Evolutionary conservation across 1,140 invertebrate species (phyloP).

Genomic region (Idris sp.): DNA sequence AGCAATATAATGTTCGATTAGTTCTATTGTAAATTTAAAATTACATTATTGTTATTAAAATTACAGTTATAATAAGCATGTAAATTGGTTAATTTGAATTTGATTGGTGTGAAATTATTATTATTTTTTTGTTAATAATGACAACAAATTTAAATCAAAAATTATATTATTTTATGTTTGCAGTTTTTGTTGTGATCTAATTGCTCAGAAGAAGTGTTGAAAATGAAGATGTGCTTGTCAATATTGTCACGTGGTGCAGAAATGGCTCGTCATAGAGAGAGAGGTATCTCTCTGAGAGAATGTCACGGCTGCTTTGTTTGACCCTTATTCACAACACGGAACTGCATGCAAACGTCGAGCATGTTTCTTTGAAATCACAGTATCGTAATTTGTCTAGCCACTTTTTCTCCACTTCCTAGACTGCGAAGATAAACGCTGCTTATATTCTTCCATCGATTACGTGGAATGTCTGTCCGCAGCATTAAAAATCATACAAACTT

Average conservation of each 20-base stretch:
- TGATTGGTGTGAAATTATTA: no score
- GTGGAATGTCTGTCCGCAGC: slow-evolving; percentile 20
- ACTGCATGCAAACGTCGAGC: slow-evolving; percentile 40
- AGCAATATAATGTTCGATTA: no score
- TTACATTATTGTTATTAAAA: no score
- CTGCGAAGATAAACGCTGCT: slow-evolving; percentile 25
- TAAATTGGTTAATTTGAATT: no score
- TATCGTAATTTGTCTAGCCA: slow-evolving; percentile 41
- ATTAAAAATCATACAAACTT: no score
- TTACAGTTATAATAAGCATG: no score
- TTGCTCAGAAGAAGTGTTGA: slow-evolving; percentile 57
- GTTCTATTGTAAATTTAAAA: no score
- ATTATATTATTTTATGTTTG: no score
- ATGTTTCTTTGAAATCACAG: slow-evolving; percentile 50
- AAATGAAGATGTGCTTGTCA: slow-evolving; percentile 55
- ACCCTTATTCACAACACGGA: slow-evolving; percentile 61
- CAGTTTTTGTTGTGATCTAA: no score
- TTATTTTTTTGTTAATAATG: no score
- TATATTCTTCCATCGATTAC: slow-evolving; percentile 47
- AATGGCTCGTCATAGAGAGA: slow-evolving; percentile 44
- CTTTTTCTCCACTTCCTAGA: slow-evolving; percentile 39
- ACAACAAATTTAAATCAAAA: no score
- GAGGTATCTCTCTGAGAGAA: slow-evolving; percentile 42
- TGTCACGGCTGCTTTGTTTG: slow-evolving; percentile 49
- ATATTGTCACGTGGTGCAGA: slow-evolving; percentile 48